Evolutionary conservation across 2,113 vertebrate genomes (phyloP).

Genomic region (Cygnus atratus): DNA sequence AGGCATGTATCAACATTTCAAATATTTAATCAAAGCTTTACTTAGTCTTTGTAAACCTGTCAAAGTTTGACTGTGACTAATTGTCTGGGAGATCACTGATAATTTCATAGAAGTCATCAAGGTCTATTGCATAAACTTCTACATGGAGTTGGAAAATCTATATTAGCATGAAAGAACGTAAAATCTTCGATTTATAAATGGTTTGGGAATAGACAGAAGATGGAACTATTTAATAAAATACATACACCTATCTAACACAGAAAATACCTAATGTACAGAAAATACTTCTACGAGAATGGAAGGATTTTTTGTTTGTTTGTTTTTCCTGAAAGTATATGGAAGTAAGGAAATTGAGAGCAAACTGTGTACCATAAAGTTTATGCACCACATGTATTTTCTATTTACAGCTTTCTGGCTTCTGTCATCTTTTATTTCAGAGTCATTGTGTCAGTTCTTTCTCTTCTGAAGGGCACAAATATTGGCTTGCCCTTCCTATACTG

Average conservation of each 20-base stretch:
- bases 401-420: neutral
- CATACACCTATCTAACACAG: neutral
- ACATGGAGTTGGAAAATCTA: neutral
- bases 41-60: neutral
- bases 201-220: neutral
- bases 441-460: neutral
- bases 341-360: neutral
- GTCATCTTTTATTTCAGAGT: slow-evolving; percentile 3
- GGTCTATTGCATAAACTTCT: neutral
- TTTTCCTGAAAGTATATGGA: neutral
- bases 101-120: neutral
- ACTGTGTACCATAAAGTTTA: neutral
- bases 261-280: neutral
- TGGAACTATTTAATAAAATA: neutral
- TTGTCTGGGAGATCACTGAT: neutral
- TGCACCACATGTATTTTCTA: neutral
- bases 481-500: neutral
- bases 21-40: neutral
- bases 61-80: neutral
- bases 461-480: neutral
- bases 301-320: neutral
- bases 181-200: neutral
- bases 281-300: neutral
- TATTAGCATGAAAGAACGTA: neutral
- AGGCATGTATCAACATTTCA: neutral